Conservation (phyloP, 2,888 invertebrate species). For the Macrophya alboannulata region DNA sequence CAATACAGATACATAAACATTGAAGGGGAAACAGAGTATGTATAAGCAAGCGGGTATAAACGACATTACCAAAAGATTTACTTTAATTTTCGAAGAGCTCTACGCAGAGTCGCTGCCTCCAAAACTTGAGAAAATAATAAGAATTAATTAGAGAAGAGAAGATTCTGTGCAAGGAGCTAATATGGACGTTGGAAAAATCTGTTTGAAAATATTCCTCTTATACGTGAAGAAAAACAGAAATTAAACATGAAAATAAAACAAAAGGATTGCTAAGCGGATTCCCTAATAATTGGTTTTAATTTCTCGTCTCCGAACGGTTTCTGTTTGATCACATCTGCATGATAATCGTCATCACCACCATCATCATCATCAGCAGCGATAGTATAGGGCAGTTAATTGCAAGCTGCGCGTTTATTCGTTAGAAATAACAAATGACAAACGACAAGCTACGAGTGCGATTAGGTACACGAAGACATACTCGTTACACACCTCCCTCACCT, state of each 20-base stretch:
- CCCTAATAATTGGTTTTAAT: background rate
- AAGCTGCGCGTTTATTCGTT: background rate
- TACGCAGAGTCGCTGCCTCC: background rate
- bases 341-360: background rate
- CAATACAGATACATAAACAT: background rate
- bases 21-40: background rate
- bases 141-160: background rate
- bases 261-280: too few species aligned
- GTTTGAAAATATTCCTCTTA: background rate
- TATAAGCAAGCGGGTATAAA: slow-evolving; percentile 1
- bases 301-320: background rate
- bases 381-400: background rate
- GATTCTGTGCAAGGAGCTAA: background rate
- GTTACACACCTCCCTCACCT: slow-evolving; percentile 84
- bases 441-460: slow-evolving; percentile 50
- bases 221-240: background rate
- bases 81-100: background rate
- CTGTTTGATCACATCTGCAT: background rate
- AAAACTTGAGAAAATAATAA: background rate
- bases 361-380: background rate
- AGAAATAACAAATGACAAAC: slow-evolving; percentile 53
- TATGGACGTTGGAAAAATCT: background rate
- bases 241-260: too few species aligned
- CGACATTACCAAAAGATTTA: background rate
- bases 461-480: slow-evolving; percentile 52